These are phyloP conservation scores for Parelbella ahira DNA, from an alignment of 2,888 invertebrate genomes.

Conservation along the genomic window DNA sequence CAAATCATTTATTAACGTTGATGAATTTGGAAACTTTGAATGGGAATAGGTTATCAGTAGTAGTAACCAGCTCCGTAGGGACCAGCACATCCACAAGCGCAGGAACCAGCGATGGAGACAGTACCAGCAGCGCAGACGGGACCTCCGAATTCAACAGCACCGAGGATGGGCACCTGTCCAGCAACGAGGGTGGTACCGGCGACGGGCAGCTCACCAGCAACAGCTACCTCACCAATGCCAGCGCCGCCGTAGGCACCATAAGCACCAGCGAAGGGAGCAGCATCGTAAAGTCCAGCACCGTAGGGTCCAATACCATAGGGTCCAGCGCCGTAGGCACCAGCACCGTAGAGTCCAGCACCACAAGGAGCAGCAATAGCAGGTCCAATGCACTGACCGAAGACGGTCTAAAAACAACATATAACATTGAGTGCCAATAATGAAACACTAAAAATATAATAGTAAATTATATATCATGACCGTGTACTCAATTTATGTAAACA, in stretches of 20 bases:
- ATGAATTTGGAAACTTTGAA: too few species aligned
- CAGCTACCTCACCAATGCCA: conserved; percentile 31
- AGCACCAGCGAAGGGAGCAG: conserved; percentile 1
- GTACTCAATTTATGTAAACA: too few species aligned
- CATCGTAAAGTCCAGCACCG: too few species aligned
- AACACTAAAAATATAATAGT: not conserved
- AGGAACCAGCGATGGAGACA: conserved; percentile 37
- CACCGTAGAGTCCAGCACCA: conserved; percentile 3
- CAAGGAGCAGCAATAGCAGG: too few species aligned
- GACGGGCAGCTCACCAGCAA: conserved; percentile 35
- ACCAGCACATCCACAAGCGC: too few species aligned
- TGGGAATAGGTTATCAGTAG: too few species aligned
- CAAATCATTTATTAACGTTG: too few species aligned
- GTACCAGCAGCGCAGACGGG: too few species aligned
- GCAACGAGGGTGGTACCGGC: conserved; percentile 36
- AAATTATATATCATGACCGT: too few species aligned
- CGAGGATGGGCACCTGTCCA: too few species aligned
- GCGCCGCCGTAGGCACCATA: conserved; percentile 35
- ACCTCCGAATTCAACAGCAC: too few species aligned
- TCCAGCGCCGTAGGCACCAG: conserved; percentile 17
- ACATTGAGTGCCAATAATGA: not conserved
- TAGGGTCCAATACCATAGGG: conserved; percentile 25
- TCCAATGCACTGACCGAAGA: conserved; percentile 21
- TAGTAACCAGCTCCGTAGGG: too few species aligned
- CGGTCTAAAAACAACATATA: conserved; percentile 20